Base-by-base conservation (phyloP, 2,113 vertebrate species). In the Fregetta grallaria region DNA sequence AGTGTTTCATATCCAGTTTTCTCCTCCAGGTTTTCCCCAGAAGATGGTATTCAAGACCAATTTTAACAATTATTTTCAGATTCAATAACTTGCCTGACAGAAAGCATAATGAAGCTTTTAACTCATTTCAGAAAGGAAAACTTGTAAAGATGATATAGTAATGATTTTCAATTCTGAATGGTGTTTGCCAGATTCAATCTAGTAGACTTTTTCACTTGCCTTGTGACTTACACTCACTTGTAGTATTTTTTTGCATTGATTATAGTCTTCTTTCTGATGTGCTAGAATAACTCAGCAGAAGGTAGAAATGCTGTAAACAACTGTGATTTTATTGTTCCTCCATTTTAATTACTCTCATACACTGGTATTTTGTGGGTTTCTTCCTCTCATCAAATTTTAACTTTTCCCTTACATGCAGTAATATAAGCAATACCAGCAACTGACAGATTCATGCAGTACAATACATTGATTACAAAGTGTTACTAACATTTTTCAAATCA, bases 241-340 rank as follows among this genome's bases (percentile, higher is more conserved):
- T 5, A 70, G 13, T n/a, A 26, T 44, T 88, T 84, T 42, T 91
- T 96, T 77, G 42, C 66, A 29, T 42, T 76, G 68, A 53, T 34
- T 23, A 42, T 38, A 84, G 61, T 77, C 27, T 85, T 87, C 73
- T 26, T 89, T 94, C 59, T 73, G 38, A 88, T 40, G 5, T 58
- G 63, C 63, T 73, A 80, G 74, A 96, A 81, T 53, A 96, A 83
- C 25, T 73, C 62, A 67, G 53, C 88, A 83, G 91, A 90, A 96
- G 38, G 78, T 15, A 84, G 59, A 95, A 81, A 84, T 68, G n/a
- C 17, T 79, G 20, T 26, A 73, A 81, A 73, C 36, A 81, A 47
- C 6, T 61, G 20, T 13, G 26, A 79, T 62, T 96, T 92, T 97
- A 88, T 91, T 86, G 88, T 91, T 56, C 13, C 49, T 82, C 32